A percentile compares a stretch with the other conserved stretches of the same genome.
Conservation (phyloP, 2,113 vertebrate species). For the Bothrops jararaca region DNA sequence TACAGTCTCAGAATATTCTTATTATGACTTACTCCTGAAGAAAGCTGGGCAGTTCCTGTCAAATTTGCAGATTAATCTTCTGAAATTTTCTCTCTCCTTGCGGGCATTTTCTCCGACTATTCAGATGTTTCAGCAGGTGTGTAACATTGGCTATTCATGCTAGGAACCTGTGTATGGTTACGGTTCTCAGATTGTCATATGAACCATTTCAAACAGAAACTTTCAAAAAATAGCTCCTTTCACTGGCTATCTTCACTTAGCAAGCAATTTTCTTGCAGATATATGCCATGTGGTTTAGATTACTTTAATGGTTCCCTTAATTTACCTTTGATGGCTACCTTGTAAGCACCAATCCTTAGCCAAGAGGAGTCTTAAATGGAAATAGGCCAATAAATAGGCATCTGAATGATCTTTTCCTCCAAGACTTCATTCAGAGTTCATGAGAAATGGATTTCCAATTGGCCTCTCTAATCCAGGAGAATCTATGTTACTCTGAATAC, state of each 20-base stretch:
- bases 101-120: slow-evolving; percentile 87
- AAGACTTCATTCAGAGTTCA: background rate
- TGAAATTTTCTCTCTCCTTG: slow-evolving; percentile 87
- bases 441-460: background rate
- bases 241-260: background rate
- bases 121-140: slow-evolving; percentile 91
- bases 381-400: background rate
- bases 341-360: background rate
- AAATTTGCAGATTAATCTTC: slow-evolving; percentile 83
- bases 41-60: slow-evolving; percentile 95
- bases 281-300: background rate
- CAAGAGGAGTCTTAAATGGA: background rate
- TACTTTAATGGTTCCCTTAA: background rate
- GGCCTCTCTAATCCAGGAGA: background rate
- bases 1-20: slow-evolving; percentile 86
- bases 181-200: background rate
- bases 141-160: slow-evolving; percentile 28
- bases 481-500: background rate
- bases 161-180: background rate
- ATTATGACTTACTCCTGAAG: slow-evolving; percentile 91
- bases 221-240: background rate
- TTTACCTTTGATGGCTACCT: background rate
- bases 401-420: background rate
- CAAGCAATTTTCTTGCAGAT: background rate
- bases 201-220: background rate